Conservation (phyloP, 2,797 vertebrate species). For the Parambassis ranga region DNA sequence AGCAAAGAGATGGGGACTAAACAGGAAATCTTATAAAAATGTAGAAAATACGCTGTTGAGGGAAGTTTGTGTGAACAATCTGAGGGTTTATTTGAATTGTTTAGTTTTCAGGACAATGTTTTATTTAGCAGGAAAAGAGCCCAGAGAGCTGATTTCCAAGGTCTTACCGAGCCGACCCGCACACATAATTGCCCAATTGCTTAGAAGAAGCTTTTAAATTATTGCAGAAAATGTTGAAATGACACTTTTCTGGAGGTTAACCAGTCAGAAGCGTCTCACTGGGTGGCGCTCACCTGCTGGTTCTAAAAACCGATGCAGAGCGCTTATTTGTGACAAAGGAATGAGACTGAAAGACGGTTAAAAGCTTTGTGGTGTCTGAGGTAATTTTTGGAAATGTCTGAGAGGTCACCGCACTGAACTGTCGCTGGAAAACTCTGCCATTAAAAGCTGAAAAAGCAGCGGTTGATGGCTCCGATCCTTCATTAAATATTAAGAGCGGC, state of each 20-base stretch:
- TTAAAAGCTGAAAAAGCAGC: slow-evolving; percentile 54
- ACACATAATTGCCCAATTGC: background rate
- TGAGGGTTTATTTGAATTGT: no score
- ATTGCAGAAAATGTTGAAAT: background rate
- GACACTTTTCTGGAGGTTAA: background rate
- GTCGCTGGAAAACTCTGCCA: slow-evolving; percentile 25
- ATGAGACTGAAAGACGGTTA: background rate
- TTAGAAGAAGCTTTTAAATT: background rate
- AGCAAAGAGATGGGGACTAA: no score
- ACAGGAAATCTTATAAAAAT: no score
- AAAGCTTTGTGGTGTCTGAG: slow-evolving; percentile 25
- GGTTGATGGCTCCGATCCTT: slow-evolving; percentile 26
- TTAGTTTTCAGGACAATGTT: no score
- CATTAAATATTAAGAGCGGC: slow-evolving; percentile 71
- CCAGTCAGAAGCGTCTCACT: background rate
- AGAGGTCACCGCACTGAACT: slow-evolving; percentile 22
- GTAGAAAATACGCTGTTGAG: no score
- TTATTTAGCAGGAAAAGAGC: no score
- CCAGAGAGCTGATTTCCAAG: no score
- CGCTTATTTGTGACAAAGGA: background rate
- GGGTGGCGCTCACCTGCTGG: background rate
- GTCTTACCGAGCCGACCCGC: background rate
- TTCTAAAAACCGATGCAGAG: background rate
- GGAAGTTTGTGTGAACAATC: no score
- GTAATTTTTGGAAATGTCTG: slow-evolving; percentile 19